Evolutionary conservation across 1,140 invertebrate species (phyloP), one percentile per base, ranked within the genome.

Genomic region (Drosophila kanapiae): DNA sequence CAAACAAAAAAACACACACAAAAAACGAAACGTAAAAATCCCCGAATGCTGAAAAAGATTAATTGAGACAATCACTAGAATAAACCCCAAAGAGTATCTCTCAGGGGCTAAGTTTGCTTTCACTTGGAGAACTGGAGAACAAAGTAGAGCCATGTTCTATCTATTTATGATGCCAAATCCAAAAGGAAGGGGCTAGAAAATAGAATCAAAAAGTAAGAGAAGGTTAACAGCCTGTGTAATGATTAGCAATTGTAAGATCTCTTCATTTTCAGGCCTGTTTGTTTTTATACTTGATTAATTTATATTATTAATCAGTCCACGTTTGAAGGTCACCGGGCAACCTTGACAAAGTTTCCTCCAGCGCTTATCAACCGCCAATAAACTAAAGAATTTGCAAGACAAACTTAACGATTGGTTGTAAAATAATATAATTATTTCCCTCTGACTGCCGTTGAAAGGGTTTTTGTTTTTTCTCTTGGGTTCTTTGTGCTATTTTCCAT

Each of bases 281-380:
- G 3, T n/a, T 59, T 63, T 8, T 29, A 29, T 13, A 11, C 2
- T 45, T 13, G 27, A 0, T 13, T 29, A 27, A 10, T 37, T 35
- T n/a, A 9, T 45, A 11, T 53, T 13, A 13, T 13, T 70, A 65
- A 68, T 70, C 48, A 54, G 13, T 27, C 4, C 3, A 18, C 13
- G 2, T n/a, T 37, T 68, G 47, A 70, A 70, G 67, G 67, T 54
- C 67, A 68, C 13, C 42, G 33, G 0, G 6, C 31, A 70, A 70
- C 67, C 62, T 70, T 70, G 63, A 53, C 67, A 67, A 68, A 54
- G 62, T 70, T 70, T 70, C 62, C 31, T 38, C 10, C 38, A 40
- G 6, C 13, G 4, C 48, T 68, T 70, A 70, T 70, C 67, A 70
- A 63, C 37, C 49, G 29, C 31, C 48, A 45, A 53, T 54, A 54